phyloP scores from a whole-genome alignment of 2,888 invertebrate species.

The Sisyra nigra region DNA sequence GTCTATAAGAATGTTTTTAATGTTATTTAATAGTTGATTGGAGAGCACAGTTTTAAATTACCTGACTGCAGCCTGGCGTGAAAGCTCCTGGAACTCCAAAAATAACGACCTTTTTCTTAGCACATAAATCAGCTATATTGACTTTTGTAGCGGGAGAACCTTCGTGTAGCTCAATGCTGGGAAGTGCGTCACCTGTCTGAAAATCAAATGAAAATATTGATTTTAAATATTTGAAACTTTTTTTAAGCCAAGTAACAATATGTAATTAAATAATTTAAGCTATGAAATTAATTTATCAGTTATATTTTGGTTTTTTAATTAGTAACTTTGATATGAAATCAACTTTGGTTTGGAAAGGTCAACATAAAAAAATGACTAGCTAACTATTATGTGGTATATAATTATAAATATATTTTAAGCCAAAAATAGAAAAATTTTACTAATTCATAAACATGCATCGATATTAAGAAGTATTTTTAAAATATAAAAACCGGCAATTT shows the following conservation, averaged over 20 bases:
- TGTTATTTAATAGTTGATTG: not conserved
- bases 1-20: conserved; percentile 36
- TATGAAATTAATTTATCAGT: not conserved
- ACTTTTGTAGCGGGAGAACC: conserved; percentile 78
- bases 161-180: conserved; percentile 65
- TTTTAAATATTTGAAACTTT: conserved; percentile 5
- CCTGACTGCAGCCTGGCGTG: conserved; percentile 83
- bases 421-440: too few species aligned
- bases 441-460: too few species aligned
- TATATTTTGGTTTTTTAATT: not conserved
- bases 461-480: too few species aligned
- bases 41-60: conserved; percentile 18
- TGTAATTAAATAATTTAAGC: conserved; percentile 1
- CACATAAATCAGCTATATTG: conserved; percentile 50
- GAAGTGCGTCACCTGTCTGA: conserved; percentile 74
- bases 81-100: conserved; percentile 93
- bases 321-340: not conserved
- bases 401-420: too few species aligned
- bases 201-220: conserved; percentile 14
- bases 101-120: conserved; percentile 68
- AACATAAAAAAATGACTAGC: too few species aligned
- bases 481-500: too few species aligned
- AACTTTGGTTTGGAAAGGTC: too few species aligned
- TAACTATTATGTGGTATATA: too few species aligned
- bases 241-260: too few species aligned